Base-by-base conservation (phyloP, 37 sponge, comb jelly and placozoan genomes). In the Cladorhizidae sp. region DNA sequence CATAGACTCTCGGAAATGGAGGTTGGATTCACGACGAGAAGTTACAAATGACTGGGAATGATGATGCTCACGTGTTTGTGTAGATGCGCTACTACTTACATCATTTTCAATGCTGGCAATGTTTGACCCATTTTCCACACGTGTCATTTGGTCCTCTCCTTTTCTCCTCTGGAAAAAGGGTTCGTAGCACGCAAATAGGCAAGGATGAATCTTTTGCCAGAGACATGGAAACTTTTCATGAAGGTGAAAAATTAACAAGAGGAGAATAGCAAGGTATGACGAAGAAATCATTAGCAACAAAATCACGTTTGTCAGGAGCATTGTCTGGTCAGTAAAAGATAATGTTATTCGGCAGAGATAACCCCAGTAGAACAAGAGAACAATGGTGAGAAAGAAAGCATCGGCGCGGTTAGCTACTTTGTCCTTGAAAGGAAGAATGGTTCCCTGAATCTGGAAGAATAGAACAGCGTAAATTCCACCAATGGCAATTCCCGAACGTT, bases 311-410 rank as follows among this genome's bases (percentile, higher is more conserved):
- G 67, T 7, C 5, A 65, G 11, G 2, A 65, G 20, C 11, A 15
- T 7, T 5, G 1, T 36, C 9, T 9, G 5, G 49, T 45, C 5
- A 9, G 49, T 45, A 45, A 45, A 45, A 45, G 49, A 12, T 5
- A 45, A 45, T 9, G 9, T 5, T 12, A 45, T 45, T 45, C 5
- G 49, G 40, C 41, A 78, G 15, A 78, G 23, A 23, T 14, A 14
- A 12, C 71, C 72, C 57, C 43, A n/a, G 35, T 69, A 42, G 26
- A 80, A 31, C 25, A 80, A 49, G 22, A 79, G 23, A 1, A 68
- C 21, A 25, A 61, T 79, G 8, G 39, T 38, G 22, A 67, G 2
- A 18, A 79, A 79, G 57, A 68, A 68, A 49, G 50, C 25, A 3
- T 79, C 80, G 1, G 62, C 37, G 6, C 17, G 18, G 37, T 79